These are phyloP conservation scores for Menura novaehollandiae DNA, from an alignment of 2,113 vertebrate genomes.

Conservation along the genomic window DNA sequence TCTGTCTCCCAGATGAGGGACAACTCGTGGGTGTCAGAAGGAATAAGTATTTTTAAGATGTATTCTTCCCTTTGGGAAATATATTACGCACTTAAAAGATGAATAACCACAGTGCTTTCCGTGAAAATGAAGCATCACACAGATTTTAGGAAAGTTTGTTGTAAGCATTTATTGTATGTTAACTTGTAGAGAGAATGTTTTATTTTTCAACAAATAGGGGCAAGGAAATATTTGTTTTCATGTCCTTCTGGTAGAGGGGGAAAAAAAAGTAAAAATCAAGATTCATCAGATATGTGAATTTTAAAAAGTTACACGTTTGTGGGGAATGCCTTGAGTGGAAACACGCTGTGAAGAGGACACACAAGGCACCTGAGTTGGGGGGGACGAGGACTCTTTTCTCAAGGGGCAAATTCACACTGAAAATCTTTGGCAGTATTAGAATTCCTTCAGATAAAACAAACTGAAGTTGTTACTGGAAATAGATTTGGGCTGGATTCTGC, in stretches of 20 bases:
- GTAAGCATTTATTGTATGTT: slow-evolving; percentile 23
- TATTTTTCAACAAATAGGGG: not conserved
- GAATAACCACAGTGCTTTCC: not conserved
- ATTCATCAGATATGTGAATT: not conserved
- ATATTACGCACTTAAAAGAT: not conserved
- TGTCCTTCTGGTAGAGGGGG: not conserved
- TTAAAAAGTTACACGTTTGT: not conserved
- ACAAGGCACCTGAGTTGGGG: not conserved
- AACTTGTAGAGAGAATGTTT: not conserved
- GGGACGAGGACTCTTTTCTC: not conserved
- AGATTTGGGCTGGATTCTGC: not conserved
- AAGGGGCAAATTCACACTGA: not conserved
- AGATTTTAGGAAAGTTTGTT: slow-evolving; percentile 16
- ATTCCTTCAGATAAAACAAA: not conserved
- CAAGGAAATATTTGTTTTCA: not conserved
- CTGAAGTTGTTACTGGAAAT: not conserved
- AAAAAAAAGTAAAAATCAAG: not conserved
- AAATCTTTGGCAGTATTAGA: slow-evolving; percentile 2
- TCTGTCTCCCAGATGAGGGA: too few species aligned
- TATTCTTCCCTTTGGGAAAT: not conserved
- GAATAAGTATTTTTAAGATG: too few species aligned
- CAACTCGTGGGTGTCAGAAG: rapidly evolving
- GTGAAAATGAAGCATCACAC: not conserved
- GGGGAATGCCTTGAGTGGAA: not conserved
- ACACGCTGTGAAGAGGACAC: not conserved